Conservation (phyloP, 2,797 vertebrate species). For the Kryptolebias ocellatus region DNA sequence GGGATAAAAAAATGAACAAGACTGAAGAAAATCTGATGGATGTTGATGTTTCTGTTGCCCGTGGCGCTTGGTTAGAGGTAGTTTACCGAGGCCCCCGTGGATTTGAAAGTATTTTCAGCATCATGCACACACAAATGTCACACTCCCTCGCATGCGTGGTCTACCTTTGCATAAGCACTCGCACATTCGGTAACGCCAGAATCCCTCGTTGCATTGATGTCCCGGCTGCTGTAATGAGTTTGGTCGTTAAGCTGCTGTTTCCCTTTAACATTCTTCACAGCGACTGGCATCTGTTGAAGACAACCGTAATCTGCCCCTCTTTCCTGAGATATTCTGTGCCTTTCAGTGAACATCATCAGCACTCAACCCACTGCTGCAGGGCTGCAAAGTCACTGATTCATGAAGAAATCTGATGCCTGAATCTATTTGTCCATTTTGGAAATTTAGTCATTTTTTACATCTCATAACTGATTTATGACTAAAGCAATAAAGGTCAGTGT, state of each 20-base stretch:
- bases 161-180: slow-evolving; percentile 25
- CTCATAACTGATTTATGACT: slow-evolving; percentile 45
- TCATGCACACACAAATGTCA: background rate
- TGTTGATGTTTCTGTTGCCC: slow-evolving; percentile 49
- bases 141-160: slow-evolving; percentile 1
- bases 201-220: slow-evolving; percentile 58
- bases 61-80: slow-evolving; percentile 57
- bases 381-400: slow-evolving; percentile 30
- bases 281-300: slow-evolving; percentile 59
- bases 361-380: slow-evolving; percentile 27
- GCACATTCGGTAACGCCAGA: slow-evolving; percentile 29
- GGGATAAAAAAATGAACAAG: slow-evolving; percentile 46
- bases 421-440: slow-evolving; percentile 43
- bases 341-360: slow-evolving; percentile 36
- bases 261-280: slow-evolving; percentile 73
- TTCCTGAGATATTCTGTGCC: slow-evolving; percentile 26
- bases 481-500: slow-evolving; percentile 55
- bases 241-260: slow-evolving; percentile 75
- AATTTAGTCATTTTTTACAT: slow-evolving; percentile 52
- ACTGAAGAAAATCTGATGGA: slow-evolving; percentile 51
- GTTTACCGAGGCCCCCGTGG: slow-evolving; percentile 50
- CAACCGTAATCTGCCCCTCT: slow-evolving; percentile 59
- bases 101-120: slow-evolving; percentile 40
- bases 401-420: slow-evolving; percentile 30
- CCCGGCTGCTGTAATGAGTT: slow-evolving; percentile 72